Conservation (phyloP, 2,888 invertebrate genomes). For the Mimas tiliae region DNA sequence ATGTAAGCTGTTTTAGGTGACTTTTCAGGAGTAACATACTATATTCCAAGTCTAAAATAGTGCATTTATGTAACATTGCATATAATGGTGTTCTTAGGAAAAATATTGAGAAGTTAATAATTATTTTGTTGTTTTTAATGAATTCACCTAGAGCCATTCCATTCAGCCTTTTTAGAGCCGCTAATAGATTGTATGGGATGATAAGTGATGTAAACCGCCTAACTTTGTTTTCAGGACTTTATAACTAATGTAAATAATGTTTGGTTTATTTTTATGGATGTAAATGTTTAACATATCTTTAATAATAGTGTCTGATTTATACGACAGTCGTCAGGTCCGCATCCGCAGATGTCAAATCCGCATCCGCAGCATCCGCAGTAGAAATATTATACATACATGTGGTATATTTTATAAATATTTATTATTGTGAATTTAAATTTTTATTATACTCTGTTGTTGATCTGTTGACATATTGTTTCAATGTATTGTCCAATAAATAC, state of each 20-base stretch:
- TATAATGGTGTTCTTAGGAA: neutral
- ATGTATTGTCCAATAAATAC: slow-evolving; percentile 27
- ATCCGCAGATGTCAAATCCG: neutral
- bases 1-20: neutral
- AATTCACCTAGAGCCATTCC: neutral
- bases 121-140: neutral
- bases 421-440: slow-evolving; percentile 55
- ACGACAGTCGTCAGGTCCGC: too few species aligned
- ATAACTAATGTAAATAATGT: neutral
- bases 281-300: slow-evolving; percentile 15
- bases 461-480: slow-evolving; percentile 55
- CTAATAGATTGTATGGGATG: neutral
- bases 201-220: slow-evolving; percentile 17
- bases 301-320: slow-evolving; percentile 6
- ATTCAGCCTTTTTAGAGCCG: neutral
- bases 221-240: neutral
- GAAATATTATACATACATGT: slow-evolving; percentile 44
- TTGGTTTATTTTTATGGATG: slow-evolving; percentile 1
- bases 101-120: neutral
- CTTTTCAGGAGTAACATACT: too few species aligned
- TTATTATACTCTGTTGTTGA: slow-evolving; percentile 73
- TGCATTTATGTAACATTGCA: neutral
- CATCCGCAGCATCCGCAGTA: slow-evolving; percentile 13
- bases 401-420: slow-evolving; percentile 71
- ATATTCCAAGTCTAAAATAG: neutral